Percentiles rank a stretch among this genome's conserved stretches.
Evolutionary conservation across 2,113 vertebrate species (phyloP).

Genomic region (Oreochromis tanganicae): DNA sequence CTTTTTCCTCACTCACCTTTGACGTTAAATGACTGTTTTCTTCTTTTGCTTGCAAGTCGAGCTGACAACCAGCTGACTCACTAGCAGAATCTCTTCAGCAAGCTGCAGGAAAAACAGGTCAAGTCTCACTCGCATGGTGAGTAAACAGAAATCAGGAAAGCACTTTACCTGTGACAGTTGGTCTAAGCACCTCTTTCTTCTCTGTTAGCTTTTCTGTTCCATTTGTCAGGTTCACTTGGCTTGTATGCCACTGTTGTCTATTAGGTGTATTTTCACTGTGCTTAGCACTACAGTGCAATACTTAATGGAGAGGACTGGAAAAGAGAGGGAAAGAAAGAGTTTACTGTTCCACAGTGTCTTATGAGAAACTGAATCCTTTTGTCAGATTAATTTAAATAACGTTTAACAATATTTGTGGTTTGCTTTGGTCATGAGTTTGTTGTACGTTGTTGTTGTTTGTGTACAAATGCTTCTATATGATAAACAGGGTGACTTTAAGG

Average conservation of each 20-base stretch:
- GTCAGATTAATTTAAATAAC: neutral
- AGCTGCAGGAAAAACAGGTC: constrained; percentile 71
- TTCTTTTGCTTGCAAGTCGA: neutral
- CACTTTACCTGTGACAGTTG: constrained; percentile 75
- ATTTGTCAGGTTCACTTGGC: constrained; percentile 78
- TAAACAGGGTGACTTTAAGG: constrained; percentile 36
- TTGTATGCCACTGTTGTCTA: constrained; percentile 64
- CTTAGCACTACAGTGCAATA: constrained; percentile 43
- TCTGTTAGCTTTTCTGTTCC: constrained; percentile 76
- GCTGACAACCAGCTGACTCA: constrained; percentile 57
- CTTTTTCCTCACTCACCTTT: neutral
- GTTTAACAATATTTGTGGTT: neutral
- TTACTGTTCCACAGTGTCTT: neutral
- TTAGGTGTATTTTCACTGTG: constrained; percentile 61
- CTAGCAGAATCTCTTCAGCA: constrained; percentile 57
- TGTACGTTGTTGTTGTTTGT: neutral
- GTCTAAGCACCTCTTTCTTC: constrained; percentile 79
- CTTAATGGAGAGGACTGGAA: constrained; percentile 17
- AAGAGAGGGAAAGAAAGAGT: neutral
- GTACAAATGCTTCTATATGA: neutral
- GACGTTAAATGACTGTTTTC: neutral
- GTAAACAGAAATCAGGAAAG: constrained; percentile 74
- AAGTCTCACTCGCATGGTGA: constrained; percentile 65
- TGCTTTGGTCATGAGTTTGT: neutral
- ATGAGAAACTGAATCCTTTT: constrained; percentile 10